A percentile compares a stretch with the other conserved stretches of the same genome.
Evolutionary conservation across 2,113 vertebrate genomes (phyloP).

Genomic region (Chloropsis hardwickii): DNA sequence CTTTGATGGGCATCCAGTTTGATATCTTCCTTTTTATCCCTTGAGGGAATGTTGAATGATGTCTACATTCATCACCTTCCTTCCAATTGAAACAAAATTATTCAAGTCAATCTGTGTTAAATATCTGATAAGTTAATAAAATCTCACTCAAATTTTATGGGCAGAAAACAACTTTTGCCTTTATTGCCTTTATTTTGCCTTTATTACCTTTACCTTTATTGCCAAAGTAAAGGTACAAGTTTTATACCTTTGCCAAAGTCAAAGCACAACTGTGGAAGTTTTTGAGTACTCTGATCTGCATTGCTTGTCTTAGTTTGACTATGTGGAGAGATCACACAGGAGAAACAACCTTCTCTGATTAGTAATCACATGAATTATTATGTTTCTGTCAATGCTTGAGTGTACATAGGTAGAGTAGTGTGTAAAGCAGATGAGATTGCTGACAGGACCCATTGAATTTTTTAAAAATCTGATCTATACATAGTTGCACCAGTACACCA

Average conservation of each 20-base stretch:
- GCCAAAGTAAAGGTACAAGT: background rate
- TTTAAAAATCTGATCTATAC: background rate
- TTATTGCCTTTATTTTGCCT: too few relatives aligned
- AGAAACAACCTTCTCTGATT: background rate
- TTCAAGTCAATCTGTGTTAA: background rate
- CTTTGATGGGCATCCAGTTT: background rate
- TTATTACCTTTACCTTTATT: too few relatives aligned
- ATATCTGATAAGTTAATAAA: background rate
- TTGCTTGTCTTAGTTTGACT: background rate
- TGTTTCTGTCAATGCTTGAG: background rate
- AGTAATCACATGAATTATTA: background rate
- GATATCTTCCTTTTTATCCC: background rate
- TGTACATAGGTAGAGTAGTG: rapidly evolving
- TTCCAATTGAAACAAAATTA: background rate
- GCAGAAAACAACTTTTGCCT: background rate
- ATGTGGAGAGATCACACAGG: background rate
- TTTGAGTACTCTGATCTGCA: background rate
- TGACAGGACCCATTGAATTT: background rate
- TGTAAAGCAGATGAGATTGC: background rate
- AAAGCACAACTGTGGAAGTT: background rate
- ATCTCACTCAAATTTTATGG: background rate
- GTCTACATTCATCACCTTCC: background rate
- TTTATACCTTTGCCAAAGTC: background rate
- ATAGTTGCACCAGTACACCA: background rate
- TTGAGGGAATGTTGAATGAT: background rate